These are phyloP conservation scores for Hypsibius dujardini DNA, from an alignment of 1,140 invertebrate species.

Conservation along the genomic window DNA sequence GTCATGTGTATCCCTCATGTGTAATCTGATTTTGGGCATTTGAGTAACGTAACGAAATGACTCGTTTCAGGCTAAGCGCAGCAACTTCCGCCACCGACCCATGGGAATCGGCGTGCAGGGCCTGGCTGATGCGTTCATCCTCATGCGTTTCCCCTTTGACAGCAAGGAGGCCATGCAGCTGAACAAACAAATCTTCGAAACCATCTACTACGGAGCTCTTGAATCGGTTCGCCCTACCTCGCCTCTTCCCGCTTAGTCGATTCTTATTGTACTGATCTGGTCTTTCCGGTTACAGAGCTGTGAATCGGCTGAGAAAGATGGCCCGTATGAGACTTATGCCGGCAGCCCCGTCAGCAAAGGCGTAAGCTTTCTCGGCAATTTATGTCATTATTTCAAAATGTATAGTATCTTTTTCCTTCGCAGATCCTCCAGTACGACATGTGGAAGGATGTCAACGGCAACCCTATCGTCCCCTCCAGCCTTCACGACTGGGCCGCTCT, in stretches of 20 bases:
- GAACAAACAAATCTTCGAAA: constrained; percentile 95
- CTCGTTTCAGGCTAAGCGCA: constrained; percentile 44
- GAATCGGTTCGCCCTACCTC: constrained; percentile 42
- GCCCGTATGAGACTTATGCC: constrained; percentile 73
- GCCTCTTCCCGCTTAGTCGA: background rate
- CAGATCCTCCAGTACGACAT: constrained; percentile 90
- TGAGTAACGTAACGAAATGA: too few relatives aligned
- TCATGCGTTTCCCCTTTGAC: constrained; percentile 78
- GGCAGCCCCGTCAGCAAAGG: constrained; percentile 85
- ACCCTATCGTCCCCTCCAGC: constrained; percentile 61
- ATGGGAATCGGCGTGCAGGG: constrained; percentile 92
- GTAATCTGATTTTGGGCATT: too few relatives aligned
- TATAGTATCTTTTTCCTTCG: too few relatives aligned
- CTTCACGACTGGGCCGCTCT: constrained; percentile 74
- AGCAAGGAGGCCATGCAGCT: constrained; percentile 58
- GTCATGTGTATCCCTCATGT: too few relatives aligned
- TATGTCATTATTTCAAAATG: too few relatives aligned
- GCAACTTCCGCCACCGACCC: constrained; percentile 79
- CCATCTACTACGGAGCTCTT: constrained; percentile 87
- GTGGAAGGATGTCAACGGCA: constrained; percentile 67
- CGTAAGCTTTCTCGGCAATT: too few relatives aligned
- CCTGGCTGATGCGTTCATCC: constrained; percentile 82
- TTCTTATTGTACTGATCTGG: constrained; percentile 9
- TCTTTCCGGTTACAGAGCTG: constrained; percentile 47
- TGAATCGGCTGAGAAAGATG: constrained; percentile 69